Evolutionary conservation across 2,888 invertebrate species (phyloP).

Genomic region (Rhodophaea formosa): DNA sequence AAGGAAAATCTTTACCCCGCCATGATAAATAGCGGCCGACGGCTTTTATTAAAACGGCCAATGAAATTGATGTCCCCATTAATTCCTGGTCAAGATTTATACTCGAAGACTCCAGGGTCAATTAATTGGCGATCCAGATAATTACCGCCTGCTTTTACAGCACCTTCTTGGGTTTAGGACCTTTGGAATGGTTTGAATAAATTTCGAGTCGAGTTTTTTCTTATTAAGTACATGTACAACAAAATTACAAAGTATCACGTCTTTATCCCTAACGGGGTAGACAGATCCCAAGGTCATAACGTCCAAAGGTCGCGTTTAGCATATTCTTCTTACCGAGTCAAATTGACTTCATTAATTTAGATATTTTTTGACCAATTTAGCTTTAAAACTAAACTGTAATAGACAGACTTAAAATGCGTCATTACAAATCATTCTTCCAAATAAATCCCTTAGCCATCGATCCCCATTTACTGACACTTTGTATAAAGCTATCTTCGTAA

Average conservation of each 20-base stretch:
- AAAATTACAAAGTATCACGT: no score
- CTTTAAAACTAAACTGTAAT: no score
- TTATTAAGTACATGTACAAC: no score
- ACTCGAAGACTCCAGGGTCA: slow-evolving; percentile 19
- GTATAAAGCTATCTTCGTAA: not conserved
- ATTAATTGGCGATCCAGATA: slow-evolving; percentile 25
- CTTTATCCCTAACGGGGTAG: no score
- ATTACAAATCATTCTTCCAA: no score
- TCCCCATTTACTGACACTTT: not conserved
- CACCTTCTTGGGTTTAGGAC: slow-evolving; percentile 5
- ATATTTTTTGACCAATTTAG: no score
- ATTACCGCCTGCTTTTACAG: slow-evolving; percentile 21
- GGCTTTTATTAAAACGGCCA: slow-evolving; percentile 27
- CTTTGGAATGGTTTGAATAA: slow-evolving; percentile 12
- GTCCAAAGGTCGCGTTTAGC: no score
- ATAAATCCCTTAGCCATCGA: not conserved
- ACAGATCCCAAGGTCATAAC: no score
- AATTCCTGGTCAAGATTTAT: slow-evolving; percentile 28
- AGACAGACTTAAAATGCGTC: no score
- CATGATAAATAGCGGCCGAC: slow-evolving; percentile 23
- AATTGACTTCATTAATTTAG: no score
- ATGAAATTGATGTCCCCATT: slow-evolving; percentile 29
- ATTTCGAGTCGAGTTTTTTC: not conserved
- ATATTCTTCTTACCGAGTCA: not conserved
- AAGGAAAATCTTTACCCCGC: slow-evolving; percentile 21